These are phyloP conservation scores for Cactoblastis cactorum DNA, from an alignment of 2,888 invertebrate genomes.

Conservation along the genomic window DNA sequence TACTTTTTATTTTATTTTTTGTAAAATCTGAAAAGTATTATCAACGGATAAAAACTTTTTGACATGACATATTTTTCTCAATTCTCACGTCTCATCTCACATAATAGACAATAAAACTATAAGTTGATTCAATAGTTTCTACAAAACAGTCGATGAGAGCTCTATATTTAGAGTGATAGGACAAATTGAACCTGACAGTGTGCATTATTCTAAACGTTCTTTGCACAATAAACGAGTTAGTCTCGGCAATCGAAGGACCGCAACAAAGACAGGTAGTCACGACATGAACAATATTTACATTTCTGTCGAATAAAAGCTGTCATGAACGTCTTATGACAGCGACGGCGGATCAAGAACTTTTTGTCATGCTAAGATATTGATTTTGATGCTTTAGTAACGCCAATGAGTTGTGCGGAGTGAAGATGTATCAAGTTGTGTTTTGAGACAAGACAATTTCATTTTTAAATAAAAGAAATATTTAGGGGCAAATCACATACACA, in stretches of 20 bases:
- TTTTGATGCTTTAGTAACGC: not conserved
- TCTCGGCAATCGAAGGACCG: slow-evolving; percentile 1
- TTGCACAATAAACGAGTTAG: slow-evolving; percentile 4
- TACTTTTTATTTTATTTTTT: no score
- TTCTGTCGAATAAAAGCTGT: not conserved
- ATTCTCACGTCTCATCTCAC: no score
- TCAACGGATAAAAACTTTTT: no score
- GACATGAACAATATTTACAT: slow-evolving; percentile 8
- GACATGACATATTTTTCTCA: no score
- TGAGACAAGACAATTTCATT: no score
- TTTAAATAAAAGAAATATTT: no score
- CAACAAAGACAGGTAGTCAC: not conserved
- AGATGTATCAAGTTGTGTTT: no score
- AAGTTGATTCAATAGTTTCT: not conserved
- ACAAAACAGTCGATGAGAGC: not conserved
- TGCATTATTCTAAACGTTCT: not conserved
- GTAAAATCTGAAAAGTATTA: no score
- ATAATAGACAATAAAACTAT: no score
- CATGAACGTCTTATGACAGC: not conserved
- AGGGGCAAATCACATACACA: no score
- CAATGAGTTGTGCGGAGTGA: no score
- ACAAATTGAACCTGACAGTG: not conserved
- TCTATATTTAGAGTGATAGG: not conserved
- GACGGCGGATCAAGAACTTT: not conserved
- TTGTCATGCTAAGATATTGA: not conserved